Evolutionary conservation across 2,888 invertebrate species (phyloP).

Genomic region (Meloe dianella): DNA sequence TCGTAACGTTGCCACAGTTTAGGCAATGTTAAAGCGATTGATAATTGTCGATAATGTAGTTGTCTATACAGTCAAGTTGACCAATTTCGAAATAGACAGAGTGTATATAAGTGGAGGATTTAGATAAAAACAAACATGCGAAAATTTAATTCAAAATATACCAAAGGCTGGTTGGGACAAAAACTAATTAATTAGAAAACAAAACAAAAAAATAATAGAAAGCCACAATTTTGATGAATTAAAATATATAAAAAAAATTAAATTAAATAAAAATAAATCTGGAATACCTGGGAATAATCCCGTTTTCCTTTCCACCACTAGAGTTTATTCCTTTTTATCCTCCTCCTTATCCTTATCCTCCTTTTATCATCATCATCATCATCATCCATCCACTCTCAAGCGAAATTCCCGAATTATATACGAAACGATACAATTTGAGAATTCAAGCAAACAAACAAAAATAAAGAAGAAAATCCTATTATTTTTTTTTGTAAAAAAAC

Average conservation of each 20-base stretch:
- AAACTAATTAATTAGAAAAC: too few species aligned
- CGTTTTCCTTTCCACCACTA: conserved; percentile 6
- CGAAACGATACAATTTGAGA: neutral
- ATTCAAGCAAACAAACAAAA: too few species aligned
- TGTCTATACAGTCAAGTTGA: too few species aligned
- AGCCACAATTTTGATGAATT: conserved; percentile 23
- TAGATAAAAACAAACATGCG: conserved; percentile 25
- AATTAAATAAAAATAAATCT: conserved; percentile 25
- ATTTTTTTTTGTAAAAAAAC: neutral
- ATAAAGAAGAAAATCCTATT: neutral
- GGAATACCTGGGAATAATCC: conserved; percentile 27
- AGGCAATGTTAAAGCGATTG: too few species aligned
- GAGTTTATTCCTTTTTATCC: neutral
- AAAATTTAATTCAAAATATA: conserved; percentile 18
- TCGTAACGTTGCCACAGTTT: too few species aligned
- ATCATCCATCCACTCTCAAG: too few species aligned
- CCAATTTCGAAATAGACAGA: neutral
- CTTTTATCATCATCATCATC: neutral
- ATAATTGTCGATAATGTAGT: too few species aligned
- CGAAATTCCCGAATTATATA: neutral
- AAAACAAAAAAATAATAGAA: conserved; percentile 13
- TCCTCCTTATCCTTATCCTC: neutral
- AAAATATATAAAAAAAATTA: conserved; percentile 20
- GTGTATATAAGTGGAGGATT: neutral
- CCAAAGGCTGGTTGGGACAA: too few species aligned